Base-by-base conservation (phyloP, 2,888 invertebrate genomes). In the Agrochola circellaris region DNA sequence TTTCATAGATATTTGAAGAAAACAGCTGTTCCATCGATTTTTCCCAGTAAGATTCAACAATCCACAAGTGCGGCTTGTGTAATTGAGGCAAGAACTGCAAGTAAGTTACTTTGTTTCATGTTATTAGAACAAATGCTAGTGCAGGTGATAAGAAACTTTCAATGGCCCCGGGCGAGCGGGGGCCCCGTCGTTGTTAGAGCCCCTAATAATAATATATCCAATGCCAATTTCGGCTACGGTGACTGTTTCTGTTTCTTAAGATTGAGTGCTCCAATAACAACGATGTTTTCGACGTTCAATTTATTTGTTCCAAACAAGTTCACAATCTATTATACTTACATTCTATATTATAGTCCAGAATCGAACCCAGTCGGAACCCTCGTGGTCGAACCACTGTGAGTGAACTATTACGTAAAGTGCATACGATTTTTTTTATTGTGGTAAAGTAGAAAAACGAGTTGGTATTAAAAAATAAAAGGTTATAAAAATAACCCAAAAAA, bases 11-110 rank as follows among this genome's bases (percentile, higher is more conserved):
- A 75, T 85, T 81, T 85, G 48, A 83, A 83, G 70, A 85, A 83
- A 72, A 80, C 76, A 56, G 85, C 85, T 56, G 77, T 85, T 15
- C 85, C 85, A 26, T 85, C 85, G 54, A 77, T 85, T 64, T 85
- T 85, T 75, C 1, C n/a, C 13, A 45, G 20, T 42, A 75, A 62
- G 34, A 60, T 34, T 73, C 45, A 56, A 65, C 58, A 51, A 60
- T 30, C 62, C 13, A 60, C 11, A 54, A 77, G 3, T 17, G 26
- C 30, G 26, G n/a, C 56, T 30, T 15, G 34, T 34, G 34, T 64
- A 65, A 70, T 2, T 3, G 6, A 71, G 17, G 17, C 34, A 23
- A 71, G 4, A 62, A 51, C 45, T 71, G 2, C 72, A 73, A 74
- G 83, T 84, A 67, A 78, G 84, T 75, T n/a, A 66, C 20, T 48